These are phyloP conservation scores for Drosophila basisetae DNA, from an alignment of 2,888 invertebrate species.

Conservation along the genomic window DNA sequence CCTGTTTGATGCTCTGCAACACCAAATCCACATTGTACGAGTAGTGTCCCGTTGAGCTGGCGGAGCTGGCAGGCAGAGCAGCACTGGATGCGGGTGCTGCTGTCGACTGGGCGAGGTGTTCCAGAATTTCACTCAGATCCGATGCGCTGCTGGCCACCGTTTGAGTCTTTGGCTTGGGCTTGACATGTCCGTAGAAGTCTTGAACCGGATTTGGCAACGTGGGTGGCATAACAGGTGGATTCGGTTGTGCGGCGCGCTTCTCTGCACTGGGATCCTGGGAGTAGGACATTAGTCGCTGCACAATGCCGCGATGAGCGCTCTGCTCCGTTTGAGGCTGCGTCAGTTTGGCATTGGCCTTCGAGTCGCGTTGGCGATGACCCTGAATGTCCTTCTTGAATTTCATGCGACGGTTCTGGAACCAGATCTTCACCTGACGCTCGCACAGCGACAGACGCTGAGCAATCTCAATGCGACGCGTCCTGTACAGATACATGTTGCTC, in stretches of 20 bases:
- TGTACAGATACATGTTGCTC: conserved; percentile 96
- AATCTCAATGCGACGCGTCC: conserved; percentile 97
- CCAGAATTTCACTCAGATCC: conserved; percentile 66
- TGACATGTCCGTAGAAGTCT: conserved; percentile 28
- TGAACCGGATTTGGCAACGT: conserved; percentile 10
- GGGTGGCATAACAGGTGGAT: background rate
- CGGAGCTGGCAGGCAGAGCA: conserved; percentile 7
- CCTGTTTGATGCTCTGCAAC: conserved; percentile 71
- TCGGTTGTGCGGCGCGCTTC: conserved; percentile 34
- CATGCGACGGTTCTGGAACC: conserved; percentile 94
- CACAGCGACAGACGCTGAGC: conserved; percentile 96
- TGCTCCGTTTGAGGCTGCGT: conserved; percentile 66
- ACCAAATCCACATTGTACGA: conserved; percentile 69
- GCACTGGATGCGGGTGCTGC: conserved; percentile 24
- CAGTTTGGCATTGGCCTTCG: conserved; percentile 56
- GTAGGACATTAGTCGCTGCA: conserved; percentile 79
- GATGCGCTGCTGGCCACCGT: conserved; percentile 22
- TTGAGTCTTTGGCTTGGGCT: conserved; percentile 36
- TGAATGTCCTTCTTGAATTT: conserved; percentile 88
- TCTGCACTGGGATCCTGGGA: conserved; percentile 70
- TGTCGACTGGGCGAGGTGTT: conserved; percentile 62
- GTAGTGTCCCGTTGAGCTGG: conserved; percentile 54
- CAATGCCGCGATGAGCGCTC: conserved; percentile 75
- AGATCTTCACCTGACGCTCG: conserved; percentile 94
- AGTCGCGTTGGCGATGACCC: conserved; percentile 61